Conservation (phyloP, 2,888 invertebrate genomes). For the Tinea semifulvella region DNA sequence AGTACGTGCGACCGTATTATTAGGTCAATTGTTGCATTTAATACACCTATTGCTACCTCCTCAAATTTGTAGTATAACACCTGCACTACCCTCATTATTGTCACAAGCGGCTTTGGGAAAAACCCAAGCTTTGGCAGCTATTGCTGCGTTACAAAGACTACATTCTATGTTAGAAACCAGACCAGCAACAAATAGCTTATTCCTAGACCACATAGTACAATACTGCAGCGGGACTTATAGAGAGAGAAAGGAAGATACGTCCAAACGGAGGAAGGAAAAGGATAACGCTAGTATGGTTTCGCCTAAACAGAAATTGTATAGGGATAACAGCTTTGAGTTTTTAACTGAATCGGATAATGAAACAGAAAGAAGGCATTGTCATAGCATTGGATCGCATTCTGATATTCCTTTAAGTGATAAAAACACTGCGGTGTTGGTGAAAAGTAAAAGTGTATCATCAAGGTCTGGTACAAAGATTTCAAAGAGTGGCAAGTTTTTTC, state of each 20-base stretch:
- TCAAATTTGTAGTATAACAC: slow-evolving; percentile 83
- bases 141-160: slow-evolving; percentile 80
- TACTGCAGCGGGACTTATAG: slow-evolving; percentile 55
- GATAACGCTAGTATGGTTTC: slow-evolving; percentile 49
- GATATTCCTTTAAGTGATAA: slow-evolving; percentile 39
- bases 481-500: slow-evolving; percentile 52
- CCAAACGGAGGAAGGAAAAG: slow-evolving; percentile 48
- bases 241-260: slow-evolving; percentile 36
- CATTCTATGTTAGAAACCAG: slow-evolving; percentile 83
- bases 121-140: slow-evolving; percentile 83
- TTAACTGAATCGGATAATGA: slow-evolving; percentile 52
- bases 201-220: slow-evolving; percentile 81
- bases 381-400: slow-evolving; percentile 53
- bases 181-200: slow-evolving; percentile 83
- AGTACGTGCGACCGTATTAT: slow-evolving; percentile 88
- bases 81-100: slow-evolving; percentile 84
- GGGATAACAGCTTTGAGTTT: slow-evolving; percentile 48
- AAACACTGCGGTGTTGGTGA: slow-evolving; percentile 54
- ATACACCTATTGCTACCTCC: slow-evolving; percentile 87
- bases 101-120: slow-evolving; percentile 81
- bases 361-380: slow-evolving; percentile 50
- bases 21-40: slow-evolving; percentile 89
- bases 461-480: slow-evolving; percentile 50
- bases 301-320: slow-evolving; percentile 32
- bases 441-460: slow-evolving; percentile 59